Evolutionary conservation across 2,888 invertebrate species (phyloP), one percentile per base, ranked within the genome.

Genomic region (Phyto melanocephala): DNA sequence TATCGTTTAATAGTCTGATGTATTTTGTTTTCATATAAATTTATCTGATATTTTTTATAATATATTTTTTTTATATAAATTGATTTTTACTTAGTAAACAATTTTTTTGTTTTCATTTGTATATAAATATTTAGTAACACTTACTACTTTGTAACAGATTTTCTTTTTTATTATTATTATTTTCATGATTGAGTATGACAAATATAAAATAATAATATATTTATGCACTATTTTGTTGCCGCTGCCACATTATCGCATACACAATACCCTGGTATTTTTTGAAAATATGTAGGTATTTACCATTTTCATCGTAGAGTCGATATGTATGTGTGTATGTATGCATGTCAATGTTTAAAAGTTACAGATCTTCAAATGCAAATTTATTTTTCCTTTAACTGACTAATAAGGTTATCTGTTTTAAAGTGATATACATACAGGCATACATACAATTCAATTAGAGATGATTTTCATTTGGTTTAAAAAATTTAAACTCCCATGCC

Each of bases 61-160:
- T 28, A 28, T 28, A 28, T 6, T 65, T 13, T 11, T 65, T 54
- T 42, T 20, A 33, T 28, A 62, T 77, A 77, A 77, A 63, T 71
- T 65, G 28, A 40, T 65, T 65, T 74, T 80, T 33, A 67, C 42
- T 72, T 81, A 72, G 72, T 77, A 68, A 76, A 68, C 70, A 80
- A 65, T 80, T 70, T 58, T 47, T 65, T 80, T 24, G 65, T 22
- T 56, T 60, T 20, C 22, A 2, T 20, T 50, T 56, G 28, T 76
- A 45, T 83, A 77, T 80, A 75, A 78, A 75, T 74, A 67, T 56
- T 78, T 65, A 58, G 47, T 75, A 81, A 81, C 81, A 80, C 74
- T 75, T 56, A 76, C 78, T 75, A 80, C 68, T 47, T 28, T 83
- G 70, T 76, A 78, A 85, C 80, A 84, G 80, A 83, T 81, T 62